Percentiles rank a stretch among this genome's conserved stretches.
These are phyloP conservation scores for Ramphastos sulfuratus DNA, from an alignment of 2,113 vertebrate species.

Conservation along the genomic window DNA sequence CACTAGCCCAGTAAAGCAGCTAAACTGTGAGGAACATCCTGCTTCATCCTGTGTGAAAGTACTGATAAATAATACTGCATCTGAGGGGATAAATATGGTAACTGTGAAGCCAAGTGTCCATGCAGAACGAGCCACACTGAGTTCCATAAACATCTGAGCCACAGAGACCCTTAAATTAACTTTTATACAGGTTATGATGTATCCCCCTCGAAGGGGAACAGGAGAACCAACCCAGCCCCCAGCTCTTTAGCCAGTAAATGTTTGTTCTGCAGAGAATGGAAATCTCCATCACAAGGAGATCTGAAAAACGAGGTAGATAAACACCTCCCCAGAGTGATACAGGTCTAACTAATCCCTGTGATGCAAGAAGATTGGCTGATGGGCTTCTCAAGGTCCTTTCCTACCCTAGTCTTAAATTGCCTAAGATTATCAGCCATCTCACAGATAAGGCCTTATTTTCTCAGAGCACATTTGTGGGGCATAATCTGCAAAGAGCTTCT, in stretches of 20 bases:
- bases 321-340: not conserved
- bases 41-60: not conserved
- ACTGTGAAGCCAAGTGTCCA: not conserved
- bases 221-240: not conserved
- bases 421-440: not conserved
- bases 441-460: not conserved
- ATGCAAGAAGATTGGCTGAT: not conserved
- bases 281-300: not conserved
- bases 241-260: not conserved
- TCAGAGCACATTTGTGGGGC: not conserved
- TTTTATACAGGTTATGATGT: not conserved
- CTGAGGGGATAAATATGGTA: not conserved
- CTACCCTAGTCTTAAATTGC: not conserved
- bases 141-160: not conserved
- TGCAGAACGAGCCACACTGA: not conserved
- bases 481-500: not conserved
- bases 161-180: not conserved
- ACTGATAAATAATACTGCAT: not conserved
- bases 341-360: not conserved
- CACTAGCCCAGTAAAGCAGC: not conserved
- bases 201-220: not conserved
- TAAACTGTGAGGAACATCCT: not conserved
- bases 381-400: slow-evolving; percentile 36
- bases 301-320: slow-evolving; percentile 33
- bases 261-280: not conserved